Evolutionary conservation across 2,888 invertebrate genomes (phyloP).

Genomic region (Drosophila ustulata): DNA sequence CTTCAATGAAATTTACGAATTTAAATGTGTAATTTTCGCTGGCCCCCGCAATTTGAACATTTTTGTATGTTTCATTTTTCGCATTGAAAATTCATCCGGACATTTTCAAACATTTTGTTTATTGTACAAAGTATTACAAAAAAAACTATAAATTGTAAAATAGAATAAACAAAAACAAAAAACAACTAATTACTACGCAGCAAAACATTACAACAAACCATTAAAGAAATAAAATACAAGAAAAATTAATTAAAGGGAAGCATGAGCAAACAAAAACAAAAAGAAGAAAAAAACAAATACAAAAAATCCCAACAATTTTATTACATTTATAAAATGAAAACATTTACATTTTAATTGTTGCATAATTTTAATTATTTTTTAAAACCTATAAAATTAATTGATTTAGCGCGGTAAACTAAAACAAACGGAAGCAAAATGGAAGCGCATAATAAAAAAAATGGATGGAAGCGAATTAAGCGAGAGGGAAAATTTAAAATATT

Average conservation of each 20-base stretch:
- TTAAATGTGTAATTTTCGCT: slow-evolving; percentile 69
- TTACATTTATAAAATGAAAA: slow-evolving; percentile 81
- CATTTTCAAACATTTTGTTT: slow-evolving; percentile 55
- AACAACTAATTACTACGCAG: slow-evolving; percentile 47
- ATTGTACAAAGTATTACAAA: slow-evolving; percentile 83
- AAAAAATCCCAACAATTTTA: slow-evolving; percentile 79
- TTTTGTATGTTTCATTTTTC: slow-evolving; percentile 28
- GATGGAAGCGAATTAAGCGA: slow-evolving; percentile 7
- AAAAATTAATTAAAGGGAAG: slow-evolving; percentile 40
- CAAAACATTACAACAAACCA: slow-evolving; percentile 42
- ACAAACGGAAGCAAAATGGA: slow-evolving; percentile 44
- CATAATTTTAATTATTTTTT: slow-evolving; percentile 82
- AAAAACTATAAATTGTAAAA: slow-evolving; percentile 37
- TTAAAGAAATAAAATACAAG: slow-evolving; percentile 41
- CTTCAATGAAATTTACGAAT: slow-evolving; percentile 80
- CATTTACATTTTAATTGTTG: slow-evolving; percentile 81
- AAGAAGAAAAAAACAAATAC: slow-evolving; percentile 13
- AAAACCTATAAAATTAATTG: slow-evolving; percentile 62
- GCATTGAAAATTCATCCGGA: slow-evolving; percentile 3
- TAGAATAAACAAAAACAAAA: slow-evolving; percentile 53
- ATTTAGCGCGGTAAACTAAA: slow-evolving; percentile 65
- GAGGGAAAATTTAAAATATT: slow-evolving; percentile 33
- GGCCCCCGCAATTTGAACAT: slow-evolving; percentile 26
- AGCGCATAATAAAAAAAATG: slow-evolving; percentile 45
- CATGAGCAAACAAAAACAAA: slow-evolving; percentile 53